These are phyloP conservation scores for Drosophila parvula DNA, from an alignment of 1,140 invertebrate genomes.

Conservation along the genomic window DNA sequence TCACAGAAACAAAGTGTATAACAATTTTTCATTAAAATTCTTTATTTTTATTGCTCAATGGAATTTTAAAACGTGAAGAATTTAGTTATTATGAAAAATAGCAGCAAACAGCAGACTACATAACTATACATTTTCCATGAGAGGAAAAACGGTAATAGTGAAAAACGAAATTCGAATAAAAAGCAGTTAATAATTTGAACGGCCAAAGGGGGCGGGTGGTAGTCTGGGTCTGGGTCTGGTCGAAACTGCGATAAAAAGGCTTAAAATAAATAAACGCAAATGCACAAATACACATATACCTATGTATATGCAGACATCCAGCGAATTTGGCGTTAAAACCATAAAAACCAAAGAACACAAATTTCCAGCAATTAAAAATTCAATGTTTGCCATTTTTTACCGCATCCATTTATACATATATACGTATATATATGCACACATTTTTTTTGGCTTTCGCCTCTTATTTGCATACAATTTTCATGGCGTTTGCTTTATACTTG, in stretches of 20 bases:
- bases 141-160: conserved; percentile 3
- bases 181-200: conserved; percentile 72
- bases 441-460: conserved; percentile 17
- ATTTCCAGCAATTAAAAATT: conserved; percentile 80
- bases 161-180: conserved; percentile 51
- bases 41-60: conserved; percentile 6
- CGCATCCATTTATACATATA: conserved; percentile 15
- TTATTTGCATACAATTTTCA: conserved; percentile 35
- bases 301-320: conserved; percentile 40
- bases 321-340: conserved; percentile 39
- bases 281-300: conserved; percentile 45
- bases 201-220: not conserved
- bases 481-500: conserved; percentile 47
- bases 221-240: not conserved
- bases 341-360: conserved; percentile 71
- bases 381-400: conserved; percentile 67
- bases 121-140: conserved; percentile 45
- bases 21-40: conserved; percentile 1
- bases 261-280: conserved; percentile 64
- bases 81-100: conserved; percentile 67
- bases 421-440: not conserved
- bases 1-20: conserved; percentile 2
- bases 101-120: conserved; percentile 34
- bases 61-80: conserved; percentile 31
- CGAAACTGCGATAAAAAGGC: conserved; percentile 55